Percentiles rank a stretch among this genome's conserved stretches.
These are phyloP conservation scores for Theristicus caerulescens DNA, from an alignment of 2,113 vertebrate species.

Conservation along the genomic window DNA sequence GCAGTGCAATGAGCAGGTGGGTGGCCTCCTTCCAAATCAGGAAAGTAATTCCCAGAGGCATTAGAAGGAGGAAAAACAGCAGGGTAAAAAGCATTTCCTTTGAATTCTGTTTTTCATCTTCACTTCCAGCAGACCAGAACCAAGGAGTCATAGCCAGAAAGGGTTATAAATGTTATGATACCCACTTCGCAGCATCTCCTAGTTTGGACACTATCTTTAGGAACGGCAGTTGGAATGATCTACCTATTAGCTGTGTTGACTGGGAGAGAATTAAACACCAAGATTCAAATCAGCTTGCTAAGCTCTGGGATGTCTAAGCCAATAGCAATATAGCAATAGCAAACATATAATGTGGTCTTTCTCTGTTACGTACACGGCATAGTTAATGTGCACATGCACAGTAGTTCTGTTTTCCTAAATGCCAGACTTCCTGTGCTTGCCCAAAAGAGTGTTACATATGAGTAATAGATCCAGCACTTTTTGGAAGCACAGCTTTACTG, in stretches of 20 bases:
- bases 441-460: not conserved
- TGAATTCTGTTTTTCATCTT: not conserved
- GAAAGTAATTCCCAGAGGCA: not conserved
- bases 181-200: not conserved
- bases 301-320: not conserved
- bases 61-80: not conserved
- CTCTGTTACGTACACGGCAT: not conserved
- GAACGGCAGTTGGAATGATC: not conserved
- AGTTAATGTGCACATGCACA: not conserved
- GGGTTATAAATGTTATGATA: not conserved
- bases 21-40: not conserved
- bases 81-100: not conserved
- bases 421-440: not conserved
- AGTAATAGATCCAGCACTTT: conserved; percentile 5
- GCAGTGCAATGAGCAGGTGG: not conserved
- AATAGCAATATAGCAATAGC: not conserved
- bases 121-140: not conserved
- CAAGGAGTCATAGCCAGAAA: not conserved
- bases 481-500: not conserved
- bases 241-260: not conserved
- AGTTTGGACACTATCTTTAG: not conserved
- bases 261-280: not conserved
- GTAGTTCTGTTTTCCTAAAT: not conserved
- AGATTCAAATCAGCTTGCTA: not conserved
- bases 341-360: not conserved